A percentile compares a stretch with the other conserved stretches of the same genome.
Evolutionary conservation across 37 sponge, comb jelly and placozoan species (phyloP).

Genomic region (Aplysina aerophoba): DNA sequence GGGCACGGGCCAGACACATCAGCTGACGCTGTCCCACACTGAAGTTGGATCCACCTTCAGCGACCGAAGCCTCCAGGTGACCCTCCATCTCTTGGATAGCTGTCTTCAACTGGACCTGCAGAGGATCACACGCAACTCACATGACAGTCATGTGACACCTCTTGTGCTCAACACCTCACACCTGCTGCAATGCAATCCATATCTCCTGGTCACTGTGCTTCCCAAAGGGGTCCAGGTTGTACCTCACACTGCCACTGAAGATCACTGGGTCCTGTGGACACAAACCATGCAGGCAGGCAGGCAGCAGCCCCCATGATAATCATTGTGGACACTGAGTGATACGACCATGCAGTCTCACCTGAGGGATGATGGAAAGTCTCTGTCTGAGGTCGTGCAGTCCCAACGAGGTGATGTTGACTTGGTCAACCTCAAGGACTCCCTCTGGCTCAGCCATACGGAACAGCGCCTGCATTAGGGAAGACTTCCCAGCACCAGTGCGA

Average conservation of each 20-base stretch:
- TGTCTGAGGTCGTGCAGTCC: conserved; percentile 79
- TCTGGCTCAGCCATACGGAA: conserved; percentile 88
- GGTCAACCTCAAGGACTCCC: conserved; percentile 79
- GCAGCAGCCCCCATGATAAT: no score
- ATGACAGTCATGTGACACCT: conserved; percentile 4
- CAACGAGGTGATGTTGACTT: conserved; percentile 61
- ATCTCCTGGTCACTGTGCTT: conserved; percentile 67
- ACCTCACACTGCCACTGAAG: conserved; percentile 84
- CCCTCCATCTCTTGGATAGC: no score
- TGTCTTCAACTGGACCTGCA: neutral
- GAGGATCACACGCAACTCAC: no score
- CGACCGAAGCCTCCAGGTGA: conserved; percentile 4
- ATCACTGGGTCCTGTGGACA: conserved; percentile 79
- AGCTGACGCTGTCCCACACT: conserved; percentile 85
- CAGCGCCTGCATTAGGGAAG: conserved; percentile 81
- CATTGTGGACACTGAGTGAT: no score
- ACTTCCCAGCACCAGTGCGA: conserved; percentile 94
- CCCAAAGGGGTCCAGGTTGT: conserved; percentile 90
- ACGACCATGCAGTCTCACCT: conserved; percentile 22
- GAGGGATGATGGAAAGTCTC: conserved; percentile 88
- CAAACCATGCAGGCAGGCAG: no score
- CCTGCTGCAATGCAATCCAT: conserved; percentile 84
- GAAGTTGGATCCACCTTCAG: conserved; percentile 81
- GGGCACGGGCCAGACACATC: conserved; percentile 82
- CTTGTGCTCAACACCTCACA: conserved; percentile 1